Conservation (phyloP, 2,888 invertebrate genomes). For the Lithophane semibrunnea region DNA sequence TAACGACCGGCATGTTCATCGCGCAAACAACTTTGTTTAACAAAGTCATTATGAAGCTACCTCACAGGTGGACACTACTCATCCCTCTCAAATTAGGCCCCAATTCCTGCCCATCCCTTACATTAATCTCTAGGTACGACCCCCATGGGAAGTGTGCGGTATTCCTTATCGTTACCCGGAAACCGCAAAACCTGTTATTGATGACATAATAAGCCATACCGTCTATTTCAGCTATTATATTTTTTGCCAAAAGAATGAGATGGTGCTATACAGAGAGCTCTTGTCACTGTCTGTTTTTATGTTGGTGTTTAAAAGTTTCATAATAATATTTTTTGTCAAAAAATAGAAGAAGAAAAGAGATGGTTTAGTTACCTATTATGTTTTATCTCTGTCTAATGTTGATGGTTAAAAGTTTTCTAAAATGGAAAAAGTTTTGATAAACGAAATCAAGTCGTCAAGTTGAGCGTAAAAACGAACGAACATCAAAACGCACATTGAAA, state of each 20-base stretch:
- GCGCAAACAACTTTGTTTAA: neutral
- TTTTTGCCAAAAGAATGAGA: constrained; percentile 26
- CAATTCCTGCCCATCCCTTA: constrained; percentile 4
- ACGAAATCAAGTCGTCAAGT: neutral
- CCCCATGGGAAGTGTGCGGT: constrained; percentile 29
- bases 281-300: constrained; percentile 4
- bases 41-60: neutral
- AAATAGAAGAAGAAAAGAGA: neutral
- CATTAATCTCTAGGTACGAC: constrained; percentile 33
- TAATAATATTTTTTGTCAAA: neutral
- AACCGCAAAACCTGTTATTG: constrained; percentile 50
- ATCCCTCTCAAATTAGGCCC: neutral
- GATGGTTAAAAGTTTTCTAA: neutral
- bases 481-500: neutral
- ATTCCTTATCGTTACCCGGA: constrained; percentile 27
- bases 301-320: neutral
- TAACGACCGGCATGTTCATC: neutral
- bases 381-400: neutral
- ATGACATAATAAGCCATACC: constrained; percentile 47
- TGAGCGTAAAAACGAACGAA: too few relatives aligned
- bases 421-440: constrained; percentile 15
- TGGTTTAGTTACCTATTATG: neutral
- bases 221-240: constrained; percentile 28
- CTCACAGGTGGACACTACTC: constrained; percentile 6
- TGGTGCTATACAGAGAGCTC: neutral